Percentiles rank a stretch among this genome's conserved stretches.
These are phyloP conservation scores for Gymnorhina tibicen DNA, from an alignment of 2,113 vertebrate genomes.

Conservation along the genomic window DNA sequence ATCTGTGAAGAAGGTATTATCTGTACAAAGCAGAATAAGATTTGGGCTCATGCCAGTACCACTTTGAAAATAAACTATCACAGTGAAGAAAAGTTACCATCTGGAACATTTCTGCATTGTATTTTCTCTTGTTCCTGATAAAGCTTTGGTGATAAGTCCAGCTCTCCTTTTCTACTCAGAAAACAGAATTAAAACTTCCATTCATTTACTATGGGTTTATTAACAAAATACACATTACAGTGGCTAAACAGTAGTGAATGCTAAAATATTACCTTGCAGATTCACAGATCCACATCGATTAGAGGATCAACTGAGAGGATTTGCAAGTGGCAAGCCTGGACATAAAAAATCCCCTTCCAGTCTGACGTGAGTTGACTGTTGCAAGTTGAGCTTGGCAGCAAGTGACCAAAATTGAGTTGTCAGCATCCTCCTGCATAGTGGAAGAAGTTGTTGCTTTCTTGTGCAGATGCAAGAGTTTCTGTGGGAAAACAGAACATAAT, in stretches of 20 bases:
- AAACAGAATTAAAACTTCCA: background rate
- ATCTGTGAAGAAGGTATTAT: background rate
- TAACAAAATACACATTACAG: background rate
- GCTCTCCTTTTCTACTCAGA: conserved; percentile 77
- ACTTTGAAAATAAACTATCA: conserved; percentile 73
- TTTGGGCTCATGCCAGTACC: conserved; percentile 68
- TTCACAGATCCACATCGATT: background rate
- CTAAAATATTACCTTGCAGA: background rate
- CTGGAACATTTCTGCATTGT: conserved; percentile 72
- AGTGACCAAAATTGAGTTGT: conserved; percentile 26
- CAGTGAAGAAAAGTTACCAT: conserved; percentile 74
- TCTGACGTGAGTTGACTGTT: background rate
- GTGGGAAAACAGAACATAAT: conserved; percentile 48
- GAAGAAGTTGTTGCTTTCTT: conserved; percentile 20
- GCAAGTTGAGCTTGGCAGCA: background rate
- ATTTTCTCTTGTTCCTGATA: conserved; percentile 77
- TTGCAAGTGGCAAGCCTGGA: background rate
- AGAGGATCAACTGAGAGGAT: background rate
- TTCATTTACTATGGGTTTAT: background rate
- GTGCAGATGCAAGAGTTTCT: conserved; percentile 50
- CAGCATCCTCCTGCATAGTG: background rate
- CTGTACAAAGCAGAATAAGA: conserved; percentile 66
- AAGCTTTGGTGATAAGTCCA: conserved; percentile 72
- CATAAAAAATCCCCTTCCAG: background rate
- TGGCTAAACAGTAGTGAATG: background rate